Percentiles rank a stretch among this genome's conserved stretches.
These are phyloP conservation scores for Xiphorhynchus elegans DNA, from an alignment of 2,113 vertebrate genomes.

Conservation along the genomic window DNA sequence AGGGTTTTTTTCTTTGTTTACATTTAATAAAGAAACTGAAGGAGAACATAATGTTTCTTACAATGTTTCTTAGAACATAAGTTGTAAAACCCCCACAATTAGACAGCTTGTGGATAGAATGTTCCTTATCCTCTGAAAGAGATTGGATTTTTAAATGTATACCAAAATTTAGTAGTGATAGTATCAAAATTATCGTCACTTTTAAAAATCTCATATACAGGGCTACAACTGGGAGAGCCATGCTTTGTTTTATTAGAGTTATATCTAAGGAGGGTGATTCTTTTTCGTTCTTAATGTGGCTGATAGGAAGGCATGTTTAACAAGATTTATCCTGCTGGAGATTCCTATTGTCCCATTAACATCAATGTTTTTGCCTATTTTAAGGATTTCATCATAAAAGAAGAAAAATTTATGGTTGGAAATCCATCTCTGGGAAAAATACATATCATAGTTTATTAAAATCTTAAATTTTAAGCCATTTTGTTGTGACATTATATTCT, in stretches of 20 bases:
- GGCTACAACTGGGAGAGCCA: not conserved
- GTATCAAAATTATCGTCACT: not conserved
- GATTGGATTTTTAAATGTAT: not conserved
- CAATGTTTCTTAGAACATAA: not conserved
- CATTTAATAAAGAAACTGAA: not conserved
- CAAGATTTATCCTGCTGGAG: not conserved
- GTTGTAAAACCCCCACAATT: not conserved
- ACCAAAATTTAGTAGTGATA: not conserved
- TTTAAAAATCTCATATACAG: not conserved
- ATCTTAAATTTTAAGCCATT: not conserved
- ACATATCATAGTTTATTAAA: not conserved
- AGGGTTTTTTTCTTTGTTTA: not conserved
- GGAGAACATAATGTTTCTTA: not conserved
- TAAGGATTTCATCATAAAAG: not conserved
- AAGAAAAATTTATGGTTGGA: not conserved
- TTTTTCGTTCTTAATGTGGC: not conserved
- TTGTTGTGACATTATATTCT: not conserved
- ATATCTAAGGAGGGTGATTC: not conserved
- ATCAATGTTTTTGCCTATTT: not conserved
- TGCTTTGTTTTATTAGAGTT: not conserved
- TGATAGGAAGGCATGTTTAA: not conserved
- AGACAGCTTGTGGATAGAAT: not conserved
- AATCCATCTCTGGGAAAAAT: not conserved
- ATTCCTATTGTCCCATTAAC: not conserved
- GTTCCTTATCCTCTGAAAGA: not conserved